A percentile compares a stretch with the other conserved stretches of the same genome.
These are phyloP conservation scores for Lagenorhynchus albirostris DNA, from an alignment of 2,113 vertebrate species.

Conservation along the genomic window DNA sequence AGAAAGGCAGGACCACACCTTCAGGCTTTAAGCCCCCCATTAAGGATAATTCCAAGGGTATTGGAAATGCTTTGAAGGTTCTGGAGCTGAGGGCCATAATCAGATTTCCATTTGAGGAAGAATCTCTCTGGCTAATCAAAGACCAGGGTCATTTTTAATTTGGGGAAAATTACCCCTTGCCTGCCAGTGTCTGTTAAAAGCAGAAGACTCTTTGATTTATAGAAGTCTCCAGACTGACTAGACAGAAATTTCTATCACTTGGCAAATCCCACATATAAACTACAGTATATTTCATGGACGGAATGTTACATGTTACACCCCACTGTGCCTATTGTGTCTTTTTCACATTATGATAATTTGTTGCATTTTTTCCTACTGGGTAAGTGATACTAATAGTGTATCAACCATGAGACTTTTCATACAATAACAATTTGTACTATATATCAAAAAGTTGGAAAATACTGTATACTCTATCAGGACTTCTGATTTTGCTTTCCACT, in stretches of 20 bases:
- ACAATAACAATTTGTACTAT: neutral
- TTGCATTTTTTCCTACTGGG: neutral
- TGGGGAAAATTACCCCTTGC: neutral
- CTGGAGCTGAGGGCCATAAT: neutral
- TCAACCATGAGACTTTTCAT: neutral
- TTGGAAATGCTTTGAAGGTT: neutral
- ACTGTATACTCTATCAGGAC: neutral
- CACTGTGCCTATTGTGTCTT: neutral
- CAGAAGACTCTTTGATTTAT: neutral
- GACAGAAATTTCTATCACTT: neutral
- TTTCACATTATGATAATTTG: neutral
- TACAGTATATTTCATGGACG: neutral
- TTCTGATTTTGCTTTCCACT: neutral
- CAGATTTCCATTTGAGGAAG: neutral
- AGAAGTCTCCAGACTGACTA: neutral
- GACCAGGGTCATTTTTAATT: neutral
- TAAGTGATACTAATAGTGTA: neutral
- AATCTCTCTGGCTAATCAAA: slow-evolving; percentile 5
- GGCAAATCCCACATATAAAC: neutral
- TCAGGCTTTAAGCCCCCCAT: neutral
- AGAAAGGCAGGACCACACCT: neutral
- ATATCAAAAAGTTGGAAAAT: neutral
- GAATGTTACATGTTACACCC: neutral
- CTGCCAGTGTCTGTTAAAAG: neutral
- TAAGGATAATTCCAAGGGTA: neutral